Percentiles rank a stretch among this genome's conserved stretches.
phyloP scores from a whole-genome alignment of 2,888 invertebrate species.

The Drosophila multiciliata region DNA sequence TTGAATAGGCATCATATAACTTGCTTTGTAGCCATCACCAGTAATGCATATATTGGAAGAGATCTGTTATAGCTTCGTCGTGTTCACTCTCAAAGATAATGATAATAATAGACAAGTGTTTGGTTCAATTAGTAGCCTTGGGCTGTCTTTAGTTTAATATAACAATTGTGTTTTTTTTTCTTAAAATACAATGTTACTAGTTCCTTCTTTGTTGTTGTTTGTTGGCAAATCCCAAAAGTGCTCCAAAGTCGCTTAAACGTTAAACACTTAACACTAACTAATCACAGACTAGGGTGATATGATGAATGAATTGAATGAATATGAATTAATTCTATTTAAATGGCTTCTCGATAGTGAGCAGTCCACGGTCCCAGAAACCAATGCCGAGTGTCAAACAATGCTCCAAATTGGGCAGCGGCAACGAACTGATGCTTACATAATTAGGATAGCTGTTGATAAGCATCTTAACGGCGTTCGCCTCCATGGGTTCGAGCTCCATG shows the following conservation, averaged over 20 bases:
- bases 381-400: constrained; percentile 89
- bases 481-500: constrained; percentile 89
- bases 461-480: constrained; percentile 89
- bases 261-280: background rate
- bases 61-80: background rate
- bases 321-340: constrained; percentile 47
- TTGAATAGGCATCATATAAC: background rate
- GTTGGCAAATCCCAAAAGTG: background rate
- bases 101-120: background rate
- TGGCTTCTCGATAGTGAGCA: constrained; percentile 88
- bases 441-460: constrained; percentile 91
- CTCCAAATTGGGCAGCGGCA: constrained; percentile 88
- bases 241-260: background rate
- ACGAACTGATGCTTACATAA: constrained; percentile 89
- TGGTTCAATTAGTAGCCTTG: background rate
- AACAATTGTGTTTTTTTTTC: background rate
- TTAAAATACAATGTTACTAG: background rate
- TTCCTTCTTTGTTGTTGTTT: background rate
- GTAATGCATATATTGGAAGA: background rate
- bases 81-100: background rate
- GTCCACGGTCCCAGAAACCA: constrained; percentile 93
- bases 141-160: background rate
- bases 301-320: background rate
- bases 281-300: background rate
- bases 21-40: background rate